Base-by-base conservation (phyloP, 1,140 invertebrate species). In the Drosophila pectinifera region DNA sequence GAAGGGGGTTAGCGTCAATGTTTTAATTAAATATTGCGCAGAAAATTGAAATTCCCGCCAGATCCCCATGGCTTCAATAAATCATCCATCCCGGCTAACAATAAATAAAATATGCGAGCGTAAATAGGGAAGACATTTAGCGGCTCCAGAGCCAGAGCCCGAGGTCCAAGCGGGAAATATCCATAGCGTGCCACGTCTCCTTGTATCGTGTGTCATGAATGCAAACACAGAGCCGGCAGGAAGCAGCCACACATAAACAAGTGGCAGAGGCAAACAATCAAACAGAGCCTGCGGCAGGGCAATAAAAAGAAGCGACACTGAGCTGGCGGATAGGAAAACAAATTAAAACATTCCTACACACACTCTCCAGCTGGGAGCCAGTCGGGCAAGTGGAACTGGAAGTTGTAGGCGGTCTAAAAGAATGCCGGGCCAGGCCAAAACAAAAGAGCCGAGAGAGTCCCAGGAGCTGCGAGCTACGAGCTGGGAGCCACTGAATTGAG, bases 331-430 rank as follows among this genome's bases (percentile, higher is more conserved):
- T 89, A 80, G 80, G 77, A 91, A 83, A 91, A 88, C 88, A 91
- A 91, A 91, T 91, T 91, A 91, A 91, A 91, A 91, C 88, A 91
- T 91, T 91, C 88, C 88, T 85, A 83, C 80, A 84, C 76, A 84
- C 80, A 82, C 55, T 58, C 36, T 49, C 58, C 73, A 56, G 67
- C 67, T 63, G 72, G 39, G 56, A 48, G 18, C 16, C 48, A 22
- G 31, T 22, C 28, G 55, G 55, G n/a, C 16, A 16, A 28, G 24
- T 45, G 22, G 57, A 34, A 36, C 11, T 53, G 63, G 43, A 77
- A 78, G 58, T 78, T 72, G 74, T 78, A 77, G 73, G 74, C 73
- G 72, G 57, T 45, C 49, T 59, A 77, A 76, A 82, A 79, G 84
- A 86, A 86, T 79, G 79, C 68, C 58, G 51, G 63, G 48, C 48